Percentiles rank a stretch among this genome's conserved stretches.
Conservation (phyloP, 2,888 invertebrate genomes). For the Icerya purchasi region DNA sequence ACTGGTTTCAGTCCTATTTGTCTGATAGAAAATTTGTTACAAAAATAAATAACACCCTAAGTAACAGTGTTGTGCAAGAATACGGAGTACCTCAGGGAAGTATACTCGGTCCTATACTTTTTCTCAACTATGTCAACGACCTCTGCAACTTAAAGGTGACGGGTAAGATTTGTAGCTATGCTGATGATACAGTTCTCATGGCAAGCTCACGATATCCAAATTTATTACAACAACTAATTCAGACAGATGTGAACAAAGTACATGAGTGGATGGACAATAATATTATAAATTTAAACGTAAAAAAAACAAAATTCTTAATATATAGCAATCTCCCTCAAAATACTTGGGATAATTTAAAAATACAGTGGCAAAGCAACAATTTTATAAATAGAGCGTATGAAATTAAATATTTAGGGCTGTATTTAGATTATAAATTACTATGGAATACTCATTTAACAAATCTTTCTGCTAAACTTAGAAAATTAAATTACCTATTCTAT, state of each 20-base stretch:
- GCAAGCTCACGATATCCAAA: background rate
- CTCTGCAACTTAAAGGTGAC: background rate
- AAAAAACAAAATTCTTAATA: background rate
- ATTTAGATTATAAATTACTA: background rate
- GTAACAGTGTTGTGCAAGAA: background rate
- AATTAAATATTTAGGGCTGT: background rate
- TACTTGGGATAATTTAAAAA: background rate
- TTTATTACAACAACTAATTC: background rate
- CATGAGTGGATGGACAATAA: background rate
- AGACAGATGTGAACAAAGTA: background rate
- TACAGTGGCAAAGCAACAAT: background rate
- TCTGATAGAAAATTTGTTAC: background rate
- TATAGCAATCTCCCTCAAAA: background rate
- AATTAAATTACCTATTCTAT: background rate
- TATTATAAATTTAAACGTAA: background rate
- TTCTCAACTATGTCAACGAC: background rate
- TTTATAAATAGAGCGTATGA: background rate
- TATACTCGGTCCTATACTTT: background rate
- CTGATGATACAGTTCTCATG: background rate
- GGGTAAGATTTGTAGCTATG: background rate
- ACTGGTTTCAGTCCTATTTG: background rate
- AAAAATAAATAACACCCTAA: background rate
- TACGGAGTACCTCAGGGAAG: background rate
- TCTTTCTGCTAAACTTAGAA: background rate
- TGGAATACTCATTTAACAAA: background rate